These are phyloP conservation scores for Linnaemya tessellans DNA, from an alignment of 2,888 invertebrate species.

Conservation along the genomic window DNA sequence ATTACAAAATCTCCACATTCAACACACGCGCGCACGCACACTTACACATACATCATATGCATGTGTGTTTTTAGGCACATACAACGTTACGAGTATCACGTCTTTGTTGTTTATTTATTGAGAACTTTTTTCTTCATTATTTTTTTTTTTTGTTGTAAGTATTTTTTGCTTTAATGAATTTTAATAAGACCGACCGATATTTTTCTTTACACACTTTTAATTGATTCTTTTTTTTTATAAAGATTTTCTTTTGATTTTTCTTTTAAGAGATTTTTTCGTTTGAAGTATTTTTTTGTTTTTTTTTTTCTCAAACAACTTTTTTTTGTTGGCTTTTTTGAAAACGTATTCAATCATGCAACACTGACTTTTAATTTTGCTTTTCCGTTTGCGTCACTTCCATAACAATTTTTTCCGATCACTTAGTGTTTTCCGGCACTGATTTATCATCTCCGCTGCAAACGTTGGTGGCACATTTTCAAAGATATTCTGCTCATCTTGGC, in stretches of 20 bases:
- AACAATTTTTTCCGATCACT: conserved; percentile 16
- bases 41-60: too few relatives aligned
- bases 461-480: background rate
- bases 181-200: conserved; percentile 14
- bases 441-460: conserved; percentile 25
- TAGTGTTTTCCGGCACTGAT: conserved; percentile 25
- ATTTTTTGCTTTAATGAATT: background rate
- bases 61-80: background rate
- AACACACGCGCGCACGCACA: too few relatives aligned
- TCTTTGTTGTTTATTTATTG: background rate
- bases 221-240: background rate
- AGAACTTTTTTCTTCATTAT: background rate
- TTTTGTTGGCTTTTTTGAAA: background rate
- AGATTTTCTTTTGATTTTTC: background rate
- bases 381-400: conserved; percentile 11
- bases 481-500: background rate
- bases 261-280: background rate
- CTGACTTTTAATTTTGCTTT: background rate
- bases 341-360: background rate
- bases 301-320: background rate
- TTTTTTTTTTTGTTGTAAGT: conserved; percentile 7
- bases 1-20: conserved; percentile 15
- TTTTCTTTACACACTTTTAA: conserved; percentile 4
- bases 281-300: background rate
- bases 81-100: background rate